A percentile compares a stretch with the other conserved stretches of the same genome.
phyloP scores from a whole-genome alignment of 2,797 vertebrate genomes.

The Rhinichthys osculus region DNA sequence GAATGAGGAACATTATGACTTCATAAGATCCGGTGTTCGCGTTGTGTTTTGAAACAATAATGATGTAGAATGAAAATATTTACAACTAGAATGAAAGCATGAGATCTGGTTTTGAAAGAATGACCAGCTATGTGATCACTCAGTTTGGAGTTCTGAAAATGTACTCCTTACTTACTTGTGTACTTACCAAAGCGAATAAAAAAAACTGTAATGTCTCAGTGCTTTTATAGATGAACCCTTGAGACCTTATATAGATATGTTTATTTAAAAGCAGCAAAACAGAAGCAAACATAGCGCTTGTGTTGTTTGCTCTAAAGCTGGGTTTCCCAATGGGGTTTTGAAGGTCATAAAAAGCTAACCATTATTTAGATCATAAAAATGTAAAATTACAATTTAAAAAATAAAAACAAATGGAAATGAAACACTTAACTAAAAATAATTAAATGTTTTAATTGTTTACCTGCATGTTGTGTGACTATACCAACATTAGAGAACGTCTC shows the following conservation, averaged over 20 bases:
- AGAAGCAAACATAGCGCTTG: background rate
- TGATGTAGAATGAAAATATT: no score
- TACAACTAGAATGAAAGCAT: no score
- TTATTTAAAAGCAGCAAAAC: background rate
- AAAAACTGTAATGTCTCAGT: background rate
- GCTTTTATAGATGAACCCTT: background rate
- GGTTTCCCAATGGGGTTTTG: background rate
- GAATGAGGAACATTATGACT: no score
- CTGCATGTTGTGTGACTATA: background rate
- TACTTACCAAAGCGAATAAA: no score
- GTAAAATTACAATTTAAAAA: background rate
- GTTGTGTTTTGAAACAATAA: no score
- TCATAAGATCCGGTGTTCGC: no score
- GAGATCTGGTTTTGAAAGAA: no score
- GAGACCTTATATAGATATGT: background rate
- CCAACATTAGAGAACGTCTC: background rate
- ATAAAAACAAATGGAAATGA: background rate
- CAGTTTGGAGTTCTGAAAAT: no score
- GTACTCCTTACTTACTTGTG: no score
- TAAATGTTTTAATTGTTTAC: background rate
- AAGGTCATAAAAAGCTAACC: background rate
- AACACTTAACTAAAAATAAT: background rate
- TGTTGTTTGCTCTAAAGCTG: background rate
- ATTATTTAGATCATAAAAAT: background rate
- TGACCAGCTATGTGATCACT: no score